Percentiles rank a stretch among this genome's conserved stretches.
phyloP scores from a whole-genome alignment of 2,888 invertebrate genomes.

The Agonopterix heracliana region DNA sequence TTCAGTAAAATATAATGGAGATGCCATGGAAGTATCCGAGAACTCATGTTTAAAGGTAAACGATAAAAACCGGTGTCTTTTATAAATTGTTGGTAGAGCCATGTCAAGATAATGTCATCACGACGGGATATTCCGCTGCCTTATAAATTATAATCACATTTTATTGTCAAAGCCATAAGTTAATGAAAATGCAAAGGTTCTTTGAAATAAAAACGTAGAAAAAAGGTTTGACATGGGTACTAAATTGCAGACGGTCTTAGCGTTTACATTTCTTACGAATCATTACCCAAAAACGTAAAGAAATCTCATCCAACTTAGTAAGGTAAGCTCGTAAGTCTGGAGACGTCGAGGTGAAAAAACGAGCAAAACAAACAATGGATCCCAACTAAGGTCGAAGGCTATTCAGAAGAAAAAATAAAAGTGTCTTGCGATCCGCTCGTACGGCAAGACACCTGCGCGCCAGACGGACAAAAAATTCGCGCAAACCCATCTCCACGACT shows the following conservation, averaged over 20 bases:
- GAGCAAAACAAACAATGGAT: constrained; percentile 49
- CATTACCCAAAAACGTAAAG: constrained; percentile 2
- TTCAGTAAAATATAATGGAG: constrained; percentile 32
- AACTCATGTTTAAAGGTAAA: constrained; percentile 5
- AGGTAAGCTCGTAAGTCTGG: constrained; percentile 18
- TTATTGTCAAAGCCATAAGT: too few species aligned
- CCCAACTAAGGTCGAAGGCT: constrained; percentile 42
- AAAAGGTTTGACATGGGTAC: too few species aligned
- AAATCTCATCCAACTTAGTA: background rate
- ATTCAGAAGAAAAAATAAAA: constrained; percentile 40
- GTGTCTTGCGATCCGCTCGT: constrained; percentile 31
- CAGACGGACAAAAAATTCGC: constrained; percentile 62
- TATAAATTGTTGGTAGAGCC: background rate
- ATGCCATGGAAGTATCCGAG: constrained; percentile 21
- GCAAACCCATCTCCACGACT: constrained; percentile 16
- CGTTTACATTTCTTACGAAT: constrained; percentile 1
- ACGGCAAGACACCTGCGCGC: constrained; percentile 58
- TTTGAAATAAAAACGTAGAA: background rate
- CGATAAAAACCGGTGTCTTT: constrained; percentile 8
- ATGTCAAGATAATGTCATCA: background rate
- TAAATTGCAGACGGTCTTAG: too few species aligned
- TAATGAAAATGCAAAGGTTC: background rate
- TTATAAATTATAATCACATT: too few species aligned
- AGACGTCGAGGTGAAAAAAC: constrained; percentile 37
- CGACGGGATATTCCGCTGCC: too few species aligned